phyloP scores from a whole-genome alignment of 2,888 invertebrate genomes.

The Tridacna gigas region DNA sequence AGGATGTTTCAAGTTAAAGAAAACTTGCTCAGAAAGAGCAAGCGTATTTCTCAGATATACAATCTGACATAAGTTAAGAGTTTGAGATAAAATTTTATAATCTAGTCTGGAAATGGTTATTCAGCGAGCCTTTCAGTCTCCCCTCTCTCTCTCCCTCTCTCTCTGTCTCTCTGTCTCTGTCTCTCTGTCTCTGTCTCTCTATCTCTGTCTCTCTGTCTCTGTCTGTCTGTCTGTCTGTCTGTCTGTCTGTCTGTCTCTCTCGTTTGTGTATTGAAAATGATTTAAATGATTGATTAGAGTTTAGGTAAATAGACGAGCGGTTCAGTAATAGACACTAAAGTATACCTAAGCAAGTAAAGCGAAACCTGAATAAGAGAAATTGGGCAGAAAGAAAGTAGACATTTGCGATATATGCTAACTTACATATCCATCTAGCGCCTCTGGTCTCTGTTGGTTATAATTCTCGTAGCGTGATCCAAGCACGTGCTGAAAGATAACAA shows the following conservation, averaged over 20 bases:
- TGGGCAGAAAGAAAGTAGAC: too few relatives aligned
- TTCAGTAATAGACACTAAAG: too few relatives aligned
- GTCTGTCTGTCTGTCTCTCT: slow-evolving; percentile 8
- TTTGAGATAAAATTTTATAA: too few relatives aligned
- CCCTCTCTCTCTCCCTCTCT: neutral
- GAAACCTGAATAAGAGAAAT: too few relatives aligned
- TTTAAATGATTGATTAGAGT: too few relatives aligned
- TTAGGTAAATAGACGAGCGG: too few relatives aligned
- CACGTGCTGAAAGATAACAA: slow-evolving; percentile 51
- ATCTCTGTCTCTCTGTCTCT: slow-evolving; percentile 1
- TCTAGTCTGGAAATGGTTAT: too few relatives aligned
- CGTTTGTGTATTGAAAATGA: neutral
- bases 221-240: slow-evolving; percentile 12
- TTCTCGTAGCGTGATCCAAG: slow-evolving; percentile 45
- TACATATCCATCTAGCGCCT: slow-evolving; percentile 52
- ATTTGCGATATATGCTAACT: slow-evolving; percentile 1
- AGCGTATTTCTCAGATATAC: too few relatives aligned
- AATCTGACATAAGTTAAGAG: too few relatives aligned
- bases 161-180: slow-evolving; percentile 11
- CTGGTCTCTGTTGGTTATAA: slow-evolving; percentile 33
- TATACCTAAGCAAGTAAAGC: too few relatives aligned
- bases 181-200: slow-evolving; percentile 11
- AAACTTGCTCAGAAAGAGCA: too few relatives aligned
- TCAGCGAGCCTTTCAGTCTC: neutral
- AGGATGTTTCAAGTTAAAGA: too few relatives aligned